phyloP scores from a whole-genome alignment of 2,113 vertebrate species.

The Tylochromis polylepis region DNA sequence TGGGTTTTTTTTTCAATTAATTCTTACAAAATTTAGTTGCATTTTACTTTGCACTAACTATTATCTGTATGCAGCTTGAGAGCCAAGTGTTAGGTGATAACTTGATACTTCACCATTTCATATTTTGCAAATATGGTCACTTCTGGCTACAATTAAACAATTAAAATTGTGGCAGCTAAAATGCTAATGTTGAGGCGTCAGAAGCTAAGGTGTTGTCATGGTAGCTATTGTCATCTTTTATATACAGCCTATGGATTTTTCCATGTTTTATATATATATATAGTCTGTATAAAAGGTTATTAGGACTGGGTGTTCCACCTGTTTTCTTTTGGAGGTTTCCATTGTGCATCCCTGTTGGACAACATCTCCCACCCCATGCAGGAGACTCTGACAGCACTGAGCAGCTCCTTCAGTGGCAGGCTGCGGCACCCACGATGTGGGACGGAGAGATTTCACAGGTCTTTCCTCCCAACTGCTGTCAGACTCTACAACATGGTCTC shows the following conservation, averaged over 20 bases:
- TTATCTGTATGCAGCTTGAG: neutral
- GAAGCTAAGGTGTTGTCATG: neutral
- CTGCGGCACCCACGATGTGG: too few species aligned
- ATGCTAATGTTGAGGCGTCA: neutral
- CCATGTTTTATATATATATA: neutral
- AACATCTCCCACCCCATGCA: too few species aligned
- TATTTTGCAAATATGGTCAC: neutral
- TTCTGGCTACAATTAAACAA: neutral
- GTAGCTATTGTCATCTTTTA: neutral
- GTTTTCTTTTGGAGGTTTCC: neutral
- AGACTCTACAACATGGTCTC: too few species aligned
- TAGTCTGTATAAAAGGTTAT: slow-evolving; percentile 12
- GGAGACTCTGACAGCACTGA: too few species aligned
- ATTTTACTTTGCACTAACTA: neutral
- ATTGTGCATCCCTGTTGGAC: too few species aligned
- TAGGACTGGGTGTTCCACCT: slow-evolving; percentile 16
- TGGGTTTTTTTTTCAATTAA: too few species aligned
- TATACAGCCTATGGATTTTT: neutral
- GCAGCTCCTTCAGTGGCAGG: too few species aligned
- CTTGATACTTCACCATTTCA: neutral
- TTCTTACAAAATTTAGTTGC: too few species aligned
- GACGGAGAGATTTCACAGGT: too few species aligned
- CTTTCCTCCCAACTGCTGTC: too few species aligned
- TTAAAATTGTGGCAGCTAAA: neutral
- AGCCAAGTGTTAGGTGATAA: neutral